These are phyloP conservation scores for Machaerirhynchus nigripectus DNA, from an alignment of 2,113 vertebrate species.

Conservation along the genomic window DNA sequence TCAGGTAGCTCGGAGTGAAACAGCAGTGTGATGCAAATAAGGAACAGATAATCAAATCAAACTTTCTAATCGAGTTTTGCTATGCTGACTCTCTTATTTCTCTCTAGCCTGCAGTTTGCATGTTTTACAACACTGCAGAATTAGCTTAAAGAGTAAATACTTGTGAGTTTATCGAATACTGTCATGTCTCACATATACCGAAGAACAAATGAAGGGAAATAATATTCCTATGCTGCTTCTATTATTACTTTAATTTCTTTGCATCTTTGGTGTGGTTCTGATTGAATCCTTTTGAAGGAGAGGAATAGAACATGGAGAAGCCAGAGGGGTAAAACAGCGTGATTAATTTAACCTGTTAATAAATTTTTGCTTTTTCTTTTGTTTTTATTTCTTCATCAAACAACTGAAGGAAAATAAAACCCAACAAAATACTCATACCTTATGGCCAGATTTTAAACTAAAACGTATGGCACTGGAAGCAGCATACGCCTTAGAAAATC, in stretches of 20 bases:
- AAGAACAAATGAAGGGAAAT: not conserved
- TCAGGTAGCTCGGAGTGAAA: slow-evolving; percentile 31
- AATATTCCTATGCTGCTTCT: not conserved
- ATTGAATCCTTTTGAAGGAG: not conserved
- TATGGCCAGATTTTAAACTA: slow-evolving; percentile 37
- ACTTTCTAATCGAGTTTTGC: slow-evolving; percentile 64
- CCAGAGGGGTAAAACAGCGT: not conserved
- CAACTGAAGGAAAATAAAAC: not conserved
- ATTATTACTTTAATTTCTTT: slow-evolving; percentile 21
- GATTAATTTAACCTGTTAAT: not conserved
- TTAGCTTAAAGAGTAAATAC: slow-evolving; percentile 65
- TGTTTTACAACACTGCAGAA: slow-evolving; percentile 60
- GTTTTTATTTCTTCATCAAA: slow-evolving; percentile 6
- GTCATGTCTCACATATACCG: slow-evolving; percentile 8
- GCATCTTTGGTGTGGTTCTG: not conserved
- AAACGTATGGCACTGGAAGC: not conserved
- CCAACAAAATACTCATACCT: not conserved
- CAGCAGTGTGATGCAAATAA: slow-evolving; percentile 60
- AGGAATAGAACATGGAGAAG: not conserved
- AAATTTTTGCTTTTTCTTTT: not conserved
- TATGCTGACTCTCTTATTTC: slow-evolving; percentile 62
- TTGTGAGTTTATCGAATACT: slow-evolving; percentile 39
- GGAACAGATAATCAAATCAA: slow-evolving; percentile 66
- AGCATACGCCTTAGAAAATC: slow-evolving; percentile 47
- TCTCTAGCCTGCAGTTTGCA: slow-evolving; percentile 51